Percentiles rank a stretch among this genome's conserved stretches.
These are phyloP conservation scores for Dicrostonyx torquatus DNA, from an alignment of 2,797 vertebrate species.

Conservation along the genomic window DNA sequence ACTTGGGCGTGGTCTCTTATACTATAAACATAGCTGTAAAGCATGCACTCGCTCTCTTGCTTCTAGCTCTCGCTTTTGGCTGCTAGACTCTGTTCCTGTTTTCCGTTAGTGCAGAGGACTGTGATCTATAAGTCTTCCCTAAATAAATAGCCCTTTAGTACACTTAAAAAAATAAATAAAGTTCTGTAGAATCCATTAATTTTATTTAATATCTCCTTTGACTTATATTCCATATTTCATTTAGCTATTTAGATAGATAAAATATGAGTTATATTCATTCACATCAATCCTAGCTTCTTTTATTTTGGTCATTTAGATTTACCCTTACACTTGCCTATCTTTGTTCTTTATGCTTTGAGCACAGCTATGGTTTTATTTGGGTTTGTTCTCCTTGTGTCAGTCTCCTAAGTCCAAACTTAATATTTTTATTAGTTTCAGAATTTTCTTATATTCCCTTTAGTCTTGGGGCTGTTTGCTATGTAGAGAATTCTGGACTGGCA, in stretches of 20 bases:
- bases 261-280: not conserved
- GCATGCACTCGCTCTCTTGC: too few species aligned
- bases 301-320: constrained; percentile 52
- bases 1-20: too few species aligned
- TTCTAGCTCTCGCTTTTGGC: too few species aligned
- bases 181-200: constrained; percentile 7
- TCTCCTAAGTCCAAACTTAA: not conserved
- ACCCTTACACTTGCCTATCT: not conserved
- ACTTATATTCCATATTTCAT: constrained; percentile 30
- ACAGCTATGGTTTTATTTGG: constrained; percentile 44
- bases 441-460: constrained; percentile 30
- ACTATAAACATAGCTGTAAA: too few species aligned
- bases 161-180: too few species aligned
- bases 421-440: constrained; percentile 59
- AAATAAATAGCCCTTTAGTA: too few species aligned
- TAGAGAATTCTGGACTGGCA: constrained; percentile 46
- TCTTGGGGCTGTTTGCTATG: constrained; percentile 4
- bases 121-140: too few species aligned
- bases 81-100: too few species aligned
- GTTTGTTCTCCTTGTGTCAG: constrained; percentile 43
- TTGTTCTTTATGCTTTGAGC: constrained; percentile 46
- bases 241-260: not conserved
- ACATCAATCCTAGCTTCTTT: constrained; percentile 26
- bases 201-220: constrained; percentile 16
- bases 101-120: too few species aligned